Evolutionary conservation across 2,888 invertebrate genomes (phyloP).

Genomic region (Merodon equestris): DNA sequence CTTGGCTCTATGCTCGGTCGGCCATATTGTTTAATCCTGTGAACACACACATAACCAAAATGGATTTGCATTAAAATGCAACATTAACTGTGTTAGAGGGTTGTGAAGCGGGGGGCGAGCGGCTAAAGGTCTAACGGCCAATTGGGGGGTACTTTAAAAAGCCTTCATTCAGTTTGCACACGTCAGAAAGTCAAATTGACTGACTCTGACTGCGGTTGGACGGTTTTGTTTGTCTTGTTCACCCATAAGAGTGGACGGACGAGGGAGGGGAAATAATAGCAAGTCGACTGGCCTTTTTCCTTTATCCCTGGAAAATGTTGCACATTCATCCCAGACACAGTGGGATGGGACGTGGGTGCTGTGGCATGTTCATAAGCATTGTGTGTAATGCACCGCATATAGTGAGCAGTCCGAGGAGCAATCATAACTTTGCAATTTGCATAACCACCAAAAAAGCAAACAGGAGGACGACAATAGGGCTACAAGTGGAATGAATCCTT

Average conservation of each 20-base stretch:
- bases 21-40: slow-evolving; percentile 67
- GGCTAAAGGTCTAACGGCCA: no score
- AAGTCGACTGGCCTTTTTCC: background rate
- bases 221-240: slow-evolving; percentile 52
- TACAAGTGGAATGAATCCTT: background rate
- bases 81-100: slow-evolving; percentile 49
- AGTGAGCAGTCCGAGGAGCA: slow-evolving; percentile 56
- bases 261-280: background rate
- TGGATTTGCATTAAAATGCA: slow-evolving; percentile 67
- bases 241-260: slow-evolving; percentile 5
- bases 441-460: slow-evolving; percentile 62
- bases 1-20: slow-evolving; percentile 28
- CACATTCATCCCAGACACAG: background rate
- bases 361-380: background rate
- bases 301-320: no score
- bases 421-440: slow-evolving; percentile 68
- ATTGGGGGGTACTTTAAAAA: slow-evolving; percentile 25
- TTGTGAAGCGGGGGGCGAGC: background rate
- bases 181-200: slow-evolving; percentile 65
- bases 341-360: background rate
- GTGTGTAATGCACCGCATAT: slow-evolving; percentile 46
- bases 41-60: slow-evolving; percentile 58
- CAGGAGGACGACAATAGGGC: slow-evolving; percentile 21
- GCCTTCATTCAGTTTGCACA: slow-evolving; percentile 55
- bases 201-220: slow-evolving; percentile 67